Evolutionary conservation across 1,140 invertebrate genomes (phyloP).

Genomic region (Hylaeus anthracinus): DNA sequence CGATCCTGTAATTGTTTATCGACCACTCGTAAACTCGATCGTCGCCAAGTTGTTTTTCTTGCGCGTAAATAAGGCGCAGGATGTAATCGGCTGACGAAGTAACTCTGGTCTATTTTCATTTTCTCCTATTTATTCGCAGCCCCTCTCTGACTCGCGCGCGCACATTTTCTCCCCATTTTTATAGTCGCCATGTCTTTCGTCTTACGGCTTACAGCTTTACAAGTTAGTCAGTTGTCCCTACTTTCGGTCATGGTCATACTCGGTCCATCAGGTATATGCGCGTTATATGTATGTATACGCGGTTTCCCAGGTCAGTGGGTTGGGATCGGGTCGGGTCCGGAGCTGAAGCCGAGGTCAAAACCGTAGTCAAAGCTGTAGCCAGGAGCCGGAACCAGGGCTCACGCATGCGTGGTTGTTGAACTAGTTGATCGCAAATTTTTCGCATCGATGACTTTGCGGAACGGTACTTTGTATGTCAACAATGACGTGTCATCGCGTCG

Average conservation of each 20-base stretch:
- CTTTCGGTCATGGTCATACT: background rate
- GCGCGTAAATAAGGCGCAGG: no score
- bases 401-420: conserved; percentile 42
- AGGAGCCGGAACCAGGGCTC: conserved; percentile 30
- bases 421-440: conserved; percentile 22
- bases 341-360: conserved; percentile 39
- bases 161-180: background rate
- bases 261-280: no score
- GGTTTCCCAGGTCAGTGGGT: conserved; percentile 73
- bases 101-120: no score
- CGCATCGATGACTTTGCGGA: conserved; percentile 6
- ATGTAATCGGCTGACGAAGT: no score
- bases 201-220: no score
- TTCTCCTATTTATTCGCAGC: no score
- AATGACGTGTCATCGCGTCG: background rate
- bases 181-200: background rate
- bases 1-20: no score
- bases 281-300: no score
- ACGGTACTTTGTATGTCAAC: background rate
- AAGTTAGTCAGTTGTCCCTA: background rate
- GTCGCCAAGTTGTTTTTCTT: no score
- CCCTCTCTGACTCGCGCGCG: background rate
- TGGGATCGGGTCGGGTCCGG: conserved; percentile 56
- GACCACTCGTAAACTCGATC: no score
- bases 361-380: conserved; percentile 62